Evolutionary conservation across 2,113 vertebrate species (phyloP).

Genomic region (Puntigrus tetrazona): DNA sequence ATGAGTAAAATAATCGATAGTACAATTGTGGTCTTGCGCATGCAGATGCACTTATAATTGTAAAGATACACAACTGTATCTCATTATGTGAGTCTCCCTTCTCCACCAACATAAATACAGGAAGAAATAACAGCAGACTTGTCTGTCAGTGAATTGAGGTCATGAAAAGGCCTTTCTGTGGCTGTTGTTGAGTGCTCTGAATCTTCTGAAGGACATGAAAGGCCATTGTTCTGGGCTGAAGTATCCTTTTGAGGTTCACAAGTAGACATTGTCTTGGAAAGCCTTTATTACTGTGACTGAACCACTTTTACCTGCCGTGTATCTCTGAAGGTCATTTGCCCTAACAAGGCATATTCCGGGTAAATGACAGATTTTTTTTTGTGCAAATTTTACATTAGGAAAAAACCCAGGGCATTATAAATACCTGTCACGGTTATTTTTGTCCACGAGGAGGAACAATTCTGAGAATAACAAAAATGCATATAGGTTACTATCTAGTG

Average conservation of each 20-base stretch:
- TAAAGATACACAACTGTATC: background rate
- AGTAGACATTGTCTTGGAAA: conserved; percentile 1
- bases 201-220: conserved; percentile 29
- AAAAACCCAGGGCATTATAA: background rate
- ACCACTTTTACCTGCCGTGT: background rate
- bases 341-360: background rate
- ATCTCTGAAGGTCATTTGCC: conserved; percentile 21
- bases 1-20: background rate
- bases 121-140: background rate
- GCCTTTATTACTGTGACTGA: background rate
- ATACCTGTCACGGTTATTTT: background rate
- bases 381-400: background rate
- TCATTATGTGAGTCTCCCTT: background rate
- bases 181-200: conserved; percentile 22
- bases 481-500: background rate
- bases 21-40: background rate
- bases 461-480: background rate
- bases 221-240: conserved; percentile 4
- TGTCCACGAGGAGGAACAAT: background rate
- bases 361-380: background rate
- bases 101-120: background rate
- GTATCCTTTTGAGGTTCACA: background rate
- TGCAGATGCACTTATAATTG: background rate
- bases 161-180: background rate
- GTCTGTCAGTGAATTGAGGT: background rate